Base-by-base conservation (phyloP, 2,113 vertebrate genomes). In the Sphaerodactylus townsendi region DNA sequence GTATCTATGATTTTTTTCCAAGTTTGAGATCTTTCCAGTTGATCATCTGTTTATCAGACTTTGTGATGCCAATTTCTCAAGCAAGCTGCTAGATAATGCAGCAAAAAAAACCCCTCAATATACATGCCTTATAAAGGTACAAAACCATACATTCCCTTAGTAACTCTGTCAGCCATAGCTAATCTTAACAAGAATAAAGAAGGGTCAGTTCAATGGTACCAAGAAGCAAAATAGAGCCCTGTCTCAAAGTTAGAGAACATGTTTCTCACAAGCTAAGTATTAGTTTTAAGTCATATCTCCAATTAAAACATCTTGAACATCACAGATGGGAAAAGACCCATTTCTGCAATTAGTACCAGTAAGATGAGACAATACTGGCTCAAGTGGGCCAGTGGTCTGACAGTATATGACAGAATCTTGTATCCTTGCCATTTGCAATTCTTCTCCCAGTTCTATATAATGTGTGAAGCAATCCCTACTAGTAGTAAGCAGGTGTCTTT, bases 31-130 rank as follows among this genome's bases (percentile, higher is more conserved):
- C n/a, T 41, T 74, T 62, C 53, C 21, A 71, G 28, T 5, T 0
- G 17, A 6, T 48, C 41, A 41, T 2, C 10, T 69, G 41, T 33
- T 41, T 41, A 1, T 56, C 65, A 15, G 33, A 30, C 1, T 15
- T 10, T 37, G 28, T 35, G 23, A 37, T 62, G 30, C 14, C 48
- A 46, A 53, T 56, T 83, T 59, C 69, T 46, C 25, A 0, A 35
- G 37, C 5, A 39, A 10, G 0, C 0, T 3, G 44, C 1, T 2
- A 0, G 41, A 5, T 0, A 35, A 82, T 33, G 75, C 80, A 77
- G 1, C 25, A 37, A 10, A 77, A 79, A 87, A 72, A 13, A 21
- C 17, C 0, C 0, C 80, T 37, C 75, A 44, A 17, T 0, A 25
- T 65, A 4, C 8, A 15, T 37, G 79, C 53, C 39, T 30, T 5